phyloP scores from a whole-genome alignment of 2,888 invertebrate species.

The Cerceris rybyensis region DNA sequence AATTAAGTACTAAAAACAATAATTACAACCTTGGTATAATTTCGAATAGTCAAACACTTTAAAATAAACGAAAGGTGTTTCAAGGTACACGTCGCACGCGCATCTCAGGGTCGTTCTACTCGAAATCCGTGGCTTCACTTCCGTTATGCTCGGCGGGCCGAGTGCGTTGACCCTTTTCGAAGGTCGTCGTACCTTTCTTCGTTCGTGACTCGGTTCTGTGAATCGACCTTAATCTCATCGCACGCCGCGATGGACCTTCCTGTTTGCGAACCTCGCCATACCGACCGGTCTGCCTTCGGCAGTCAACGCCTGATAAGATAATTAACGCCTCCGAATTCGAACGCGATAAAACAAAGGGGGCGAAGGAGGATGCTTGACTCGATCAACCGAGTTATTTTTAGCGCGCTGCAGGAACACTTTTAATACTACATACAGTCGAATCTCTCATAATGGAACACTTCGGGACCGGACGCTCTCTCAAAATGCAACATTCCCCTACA shows the following conservation, averaged over 20 bases:
- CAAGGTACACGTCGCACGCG: slow-evolving; percentile 8
- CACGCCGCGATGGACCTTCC: slow-evolving; percentile 7
- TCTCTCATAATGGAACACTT: no score
- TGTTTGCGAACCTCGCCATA: background rate
- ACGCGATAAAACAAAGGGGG: background rate
- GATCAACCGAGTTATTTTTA: background rate
- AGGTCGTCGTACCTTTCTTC: slow-evolving; percentile 66
- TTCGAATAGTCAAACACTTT: no score
- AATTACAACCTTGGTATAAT: no score
- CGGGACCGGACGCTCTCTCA: no score
- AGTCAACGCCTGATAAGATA: slow-evolving; percentile 41
- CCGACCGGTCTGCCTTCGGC: background rate
- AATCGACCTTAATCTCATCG: slow-evolving; percentile 55
- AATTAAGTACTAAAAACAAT: no score
- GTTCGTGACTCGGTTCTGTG: slow-evolving; percentile 56
- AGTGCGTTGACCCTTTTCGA: slow-evolving; percentile 68
- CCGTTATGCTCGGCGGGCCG: slow-evolving; percentile 57
- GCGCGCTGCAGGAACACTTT: no score
- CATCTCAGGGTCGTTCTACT: slow-evolving; percentile 65
- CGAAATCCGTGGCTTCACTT: slow-evolving; percentile 65
- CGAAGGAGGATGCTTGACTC: background rate
- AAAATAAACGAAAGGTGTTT: slow-evolving; percentile 34
- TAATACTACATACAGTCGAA: no score
- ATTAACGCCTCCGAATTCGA: slow-evolving; percentile 31
- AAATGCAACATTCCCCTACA: no score